Evolutionary conservation across 2,113 vertebrate genomes (phyloP).

Genomic region (Notarius lentiginosus): DNA sequence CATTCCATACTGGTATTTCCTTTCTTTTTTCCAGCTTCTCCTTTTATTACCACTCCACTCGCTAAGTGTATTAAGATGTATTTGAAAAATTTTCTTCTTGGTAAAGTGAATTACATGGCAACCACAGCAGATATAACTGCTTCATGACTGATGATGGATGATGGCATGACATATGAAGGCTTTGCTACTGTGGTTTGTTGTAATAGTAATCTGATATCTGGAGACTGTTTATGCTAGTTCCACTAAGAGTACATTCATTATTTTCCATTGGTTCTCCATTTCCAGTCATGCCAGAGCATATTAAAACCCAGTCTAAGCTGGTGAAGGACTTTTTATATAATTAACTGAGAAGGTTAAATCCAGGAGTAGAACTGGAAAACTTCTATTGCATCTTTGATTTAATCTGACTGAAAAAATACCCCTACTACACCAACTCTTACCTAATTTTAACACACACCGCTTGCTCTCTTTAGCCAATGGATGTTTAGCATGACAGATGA

Average conservation of each 20-base stretch:
- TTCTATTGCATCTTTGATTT: not conserved
- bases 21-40: not conserved
- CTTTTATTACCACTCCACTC: not conserved
- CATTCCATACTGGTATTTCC: not conserved
- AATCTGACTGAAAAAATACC: not conserved
- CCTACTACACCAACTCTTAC: slow-evolving; percentile 61
- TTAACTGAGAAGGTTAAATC: not conserved
- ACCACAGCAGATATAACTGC: not conserved
- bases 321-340: not conserved
- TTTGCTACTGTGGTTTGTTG: slow-evolving; percentile 62
- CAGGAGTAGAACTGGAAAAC: not conserved
- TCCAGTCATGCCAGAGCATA: not conserved
- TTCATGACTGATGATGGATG: slow-evolving; percentile 65
- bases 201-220: not conserved
- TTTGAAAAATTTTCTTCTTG: not conserved
- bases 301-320: not conserved
- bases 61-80: not conserved
- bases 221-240: not conserved
- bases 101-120: slow-evolving; percentile 1
- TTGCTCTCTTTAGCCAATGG: slow-evolving; percentile 67
- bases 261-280: not conserved
- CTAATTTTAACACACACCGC: slow-evolving; percentile 77
- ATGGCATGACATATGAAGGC: slow-evolving; percentile 75
- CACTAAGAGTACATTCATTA: not conserved
- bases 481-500: slow-evolving; percentile 76